A percentile compares a stretch with the other conserved stretches of the same genome.
phyloP scores from a whole-genome alignment of 2,888 invertebrate genomes.

The Physocephala rufipes region DNA sequence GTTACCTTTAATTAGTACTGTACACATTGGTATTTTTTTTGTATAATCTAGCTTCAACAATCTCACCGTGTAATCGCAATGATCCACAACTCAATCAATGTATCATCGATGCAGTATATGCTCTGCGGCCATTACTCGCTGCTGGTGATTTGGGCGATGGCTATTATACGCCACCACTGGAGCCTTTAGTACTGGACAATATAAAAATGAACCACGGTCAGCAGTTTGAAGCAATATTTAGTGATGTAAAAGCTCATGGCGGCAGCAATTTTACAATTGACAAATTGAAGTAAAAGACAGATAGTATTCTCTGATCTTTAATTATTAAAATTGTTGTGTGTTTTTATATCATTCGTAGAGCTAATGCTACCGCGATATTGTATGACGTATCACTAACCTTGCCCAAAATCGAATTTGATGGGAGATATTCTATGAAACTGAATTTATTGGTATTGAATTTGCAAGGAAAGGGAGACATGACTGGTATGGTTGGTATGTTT shows the following conservation, averaged over 20 bases:
- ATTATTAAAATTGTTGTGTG: constrained; percentile 9
- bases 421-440: constrained; percentile 61
- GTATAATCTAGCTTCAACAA: constrained; percentile 56
- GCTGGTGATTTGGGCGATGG: constrained; percentile 64
- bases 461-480: constrained; percentile 62
- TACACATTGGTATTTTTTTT: no score
- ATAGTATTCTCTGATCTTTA: not conserved
- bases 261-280: constrained; percentile 65
- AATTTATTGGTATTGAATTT: constrained; percentile 62
- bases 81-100: constrained; percentile 62
- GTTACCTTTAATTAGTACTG: no score
- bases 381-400: constrained; percentile 62
- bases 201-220: constrained; percentile 61
- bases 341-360: constrained; percentile 48
- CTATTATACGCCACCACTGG: constrained; percentile 60
- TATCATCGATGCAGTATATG: constrained; percentile 60
- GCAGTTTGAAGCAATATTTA: constrained; percentile 62
- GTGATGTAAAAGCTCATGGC: constrained; percentile 59
- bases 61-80: constrained; percentile 62
- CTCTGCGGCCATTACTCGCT: constrained; percentile 58
- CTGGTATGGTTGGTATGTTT: constrained; percentile 58
- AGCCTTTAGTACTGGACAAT: constrained; percentile 61
- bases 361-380: constrained; percentile 57
- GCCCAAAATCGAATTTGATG: constrained; percentile 62
- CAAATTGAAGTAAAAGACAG: constrained; percentile 57